Conservation (phyloP, 1,140 invertebrate species). For the Drosophila gunungcola region DNA sequence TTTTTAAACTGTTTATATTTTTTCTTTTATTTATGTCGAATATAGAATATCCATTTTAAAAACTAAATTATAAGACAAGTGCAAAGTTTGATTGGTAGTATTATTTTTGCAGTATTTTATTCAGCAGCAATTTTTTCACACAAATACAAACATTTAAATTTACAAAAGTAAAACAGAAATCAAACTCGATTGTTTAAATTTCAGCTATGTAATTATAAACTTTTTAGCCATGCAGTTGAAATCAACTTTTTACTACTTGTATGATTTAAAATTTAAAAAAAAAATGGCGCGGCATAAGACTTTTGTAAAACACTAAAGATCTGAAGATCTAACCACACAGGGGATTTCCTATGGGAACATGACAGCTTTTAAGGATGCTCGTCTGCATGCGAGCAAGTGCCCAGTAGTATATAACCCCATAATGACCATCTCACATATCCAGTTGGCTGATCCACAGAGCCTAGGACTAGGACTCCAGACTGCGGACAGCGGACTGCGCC, state of each 20-base stretch:
- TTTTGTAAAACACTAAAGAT: conserved; percentile 11
- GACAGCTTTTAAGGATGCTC: conserved; percentile 28
- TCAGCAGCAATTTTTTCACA: background rate
- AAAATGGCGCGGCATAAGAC: background rate
- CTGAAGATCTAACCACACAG: conserved; percentile 5
- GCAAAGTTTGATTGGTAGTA: background rate
- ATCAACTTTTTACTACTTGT: background rate
- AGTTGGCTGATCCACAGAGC: conserved; percentile 30
- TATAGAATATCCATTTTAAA: too few relatives aligned
- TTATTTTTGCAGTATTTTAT: background rate
- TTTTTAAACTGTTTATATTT: too few relatives aligned
- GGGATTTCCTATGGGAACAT: background rate
- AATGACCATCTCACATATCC: conserved; percentile 59
- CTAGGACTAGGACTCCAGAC: background rate
- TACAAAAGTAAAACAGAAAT: background rate
- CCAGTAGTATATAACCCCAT: conserved; percentile 49
- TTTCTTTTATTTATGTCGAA: too few relatives aligned
- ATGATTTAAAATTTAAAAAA: background rate
- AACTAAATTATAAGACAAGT: too few relatives aligned
- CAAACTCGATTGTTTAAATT: background rate
- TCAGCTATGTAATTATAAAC: background rate
- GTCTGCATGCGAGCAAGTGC: conserved; percentile 21
- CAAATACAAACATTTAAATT: background rate
- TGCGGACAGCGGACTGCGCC: background rate
- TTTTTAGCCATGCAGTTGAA: background rate